Conservation (phyloP, 2,113 vertebrate genomes). For the Peromyscus californicus region DNA sequence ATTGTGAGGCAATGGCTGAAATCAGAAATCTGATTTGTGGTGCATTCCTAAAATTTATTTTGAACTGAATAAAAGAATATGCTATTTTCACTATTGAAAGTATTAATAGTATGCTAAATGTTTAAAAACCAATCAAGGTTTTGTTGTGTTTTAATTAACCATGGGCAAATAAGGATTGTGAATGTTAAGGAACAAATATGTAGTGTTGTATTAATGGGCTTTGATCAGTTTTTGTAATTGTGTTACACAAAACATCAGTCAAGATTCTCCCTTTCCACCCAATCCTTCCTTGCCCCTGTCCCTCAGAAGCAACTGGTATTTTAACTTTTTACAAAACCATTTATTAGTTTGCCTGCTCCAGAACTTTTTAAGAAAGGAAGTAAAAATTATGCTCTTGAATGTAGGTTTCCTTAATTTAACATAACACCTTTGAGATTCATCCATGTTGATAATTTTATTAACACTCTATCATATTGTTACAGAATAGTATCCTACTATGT, state of each 20-base stretch:
- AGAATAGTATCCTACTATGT: not conserved
- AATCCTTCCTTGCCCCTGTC: not conserved
- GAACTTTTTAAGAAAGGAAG: slow-evolving; percentile 29
- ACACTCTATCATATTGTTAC: slow-evolving; percentile 26
- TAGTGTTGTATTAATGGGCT: not conserved
- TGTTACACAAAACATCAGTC: not conserved
- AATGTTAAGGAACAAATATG: not conserved
- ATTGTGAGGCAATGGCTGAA: not conserved
- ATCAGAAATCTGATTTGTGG: not conserved
- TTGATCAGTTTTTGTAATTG: not conserved
- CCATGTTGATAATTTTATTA: not conserved
- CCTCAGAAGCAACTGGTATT: not conserved
- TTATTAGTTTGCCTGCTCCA: slow-evolving; percentile 1
- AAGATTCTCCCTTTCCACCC: not conserved
- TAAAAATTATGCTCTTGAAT: not conserved
- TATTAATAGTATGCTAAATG: slow-evolving; percentile 5
- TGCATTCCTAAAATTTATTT: not conserved
- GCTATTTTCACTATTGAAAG: not conserved
- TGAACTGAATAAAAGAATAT: not conserved
- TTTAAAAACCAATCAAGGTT: not conserved
- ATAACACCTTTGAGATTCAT: not conserved
- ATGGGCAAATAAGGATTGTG: not conserved
- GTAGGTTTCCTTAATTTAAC: not conserved
- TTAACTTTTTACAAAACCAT: not conserved
- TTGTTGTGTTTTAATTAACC: not conserved